These are phyloP conservation scores for Neotoma lepida DNA, from an alignment of 2,113 vertebrate genomes.

Conservation along the genomic window DNA sequence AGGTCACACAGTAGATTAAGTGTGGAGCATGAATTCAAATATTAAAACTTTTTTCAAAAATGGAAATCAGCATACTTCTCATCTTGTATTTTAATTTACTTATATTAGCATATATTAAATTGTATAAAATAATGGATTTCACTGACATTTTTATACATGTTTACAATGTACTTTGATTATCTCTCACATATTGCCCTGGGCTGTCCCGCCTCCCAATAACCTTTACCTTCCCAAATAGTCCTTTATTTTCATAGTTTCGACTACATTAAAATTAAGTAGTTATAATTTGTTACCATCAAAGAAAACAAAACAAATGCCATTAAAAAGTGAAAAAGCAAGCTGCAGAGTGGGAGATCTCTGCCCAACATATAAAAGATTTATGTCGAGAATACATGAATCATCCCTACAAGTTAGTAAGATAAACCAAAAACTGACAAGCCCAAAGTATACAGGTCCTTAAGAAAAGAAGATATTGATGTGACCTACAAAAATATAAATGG, in stretches of 20 bases:
- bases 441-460: slow-evolving; percentile 18
- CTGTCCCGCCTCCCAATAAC: not conserved
- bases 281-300: slow-evolving; percentile 24
- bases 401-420: not conserved
- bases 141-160: not conserved
- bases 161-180: not conserved
- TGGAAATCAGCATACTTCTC: not conserved
- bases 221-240: not conserved
- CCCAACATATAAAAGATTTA: not conserved
- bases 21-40: slow-evolving; percentile 54
- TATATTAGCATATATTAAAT: not conserved
- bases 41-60: slow-evolving; percentile 25
- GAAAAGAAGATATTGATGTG: slow-evolving; percentile 5
- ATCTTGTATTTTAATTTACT: not conserved
- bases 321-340: slow-evolving; percentile 48
- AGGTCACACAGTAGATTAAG: slow-evolving; percentile 49
- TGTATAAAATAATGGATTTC: not conserved
- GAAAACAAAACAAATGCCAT: slow-evolving; percentile 55
- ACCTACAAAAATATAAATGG: slow-evolving; percentile 33
- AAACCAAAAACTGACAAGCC: slow-evolving; percentile 31
- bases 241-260: not conserved
- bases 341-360: not conserved
- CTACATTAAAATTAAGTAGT: slow-evolving; percentile 36
- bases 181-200: not conserved
- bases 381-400: not conserved